A percentile compares a stretch with the other conserved stretches of the same genome.
phyloP scores from a whole-genome alignment of 2,797 vertebrate genomes.

The Megaceryle alcyon region DNA sequence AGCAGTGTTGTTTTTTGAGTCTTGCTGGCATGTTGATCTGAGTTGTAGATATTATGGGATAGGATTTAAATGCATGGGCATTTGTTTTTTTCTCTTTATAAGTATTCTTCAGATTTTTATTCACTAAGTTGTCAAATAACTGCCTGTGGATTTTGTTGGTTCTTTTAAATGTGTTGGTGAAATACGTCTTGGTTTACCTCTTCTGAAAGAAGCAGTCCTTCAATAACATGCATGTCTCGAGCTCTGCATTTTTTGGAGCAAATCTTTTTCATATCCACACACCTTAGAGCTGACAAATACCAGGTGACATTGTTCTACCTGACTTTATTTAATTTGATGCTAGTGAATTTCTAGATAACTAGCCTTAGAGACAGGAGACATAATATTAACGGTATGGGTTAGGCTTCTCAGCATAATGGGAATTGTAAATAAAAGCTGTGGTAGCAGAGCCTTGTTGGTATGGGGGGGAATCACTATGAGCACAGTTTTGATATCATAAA shows the following conservation, averaged over 20 bases:
- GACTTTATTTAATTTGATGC: neutral
- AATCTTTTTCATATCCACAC: neutral
- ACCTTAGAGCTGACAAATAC: neutral
- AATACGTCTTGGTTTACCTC: neutral
- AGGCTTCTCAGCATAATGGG: neutral
- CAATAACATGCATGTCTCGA: neutral
- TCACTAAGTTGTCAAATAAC: neutral
- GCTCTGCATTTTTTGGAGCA: neutral
- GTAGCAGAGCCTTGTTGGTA: neutral
- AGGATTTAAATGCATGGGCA: neutral
- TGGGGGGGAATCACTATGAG: neutral
- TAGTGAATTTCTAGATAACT: neutral
- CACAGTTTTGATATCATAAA: neutral
- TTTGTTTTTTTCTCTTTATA: neutral
- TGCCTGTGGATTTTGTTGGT: neutral
- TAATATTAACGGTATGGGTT: neutral
- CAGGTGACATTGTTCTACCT: neutral
- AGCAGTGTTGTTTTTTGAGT: neutral
- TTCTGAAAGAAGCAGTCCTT: neutral
- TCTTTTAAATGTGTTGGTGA: neutral
- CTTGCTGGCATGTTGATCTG: neutral
- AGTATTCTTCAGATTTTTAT: neutral
- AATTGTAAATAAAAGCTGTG: neutral
- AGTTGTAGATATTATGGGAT: neutral
- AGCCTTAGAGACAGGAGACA: neutral